Conservation (phyloP, 2,888 invertebrate species). For the Polymixis lichenea region DNA sequence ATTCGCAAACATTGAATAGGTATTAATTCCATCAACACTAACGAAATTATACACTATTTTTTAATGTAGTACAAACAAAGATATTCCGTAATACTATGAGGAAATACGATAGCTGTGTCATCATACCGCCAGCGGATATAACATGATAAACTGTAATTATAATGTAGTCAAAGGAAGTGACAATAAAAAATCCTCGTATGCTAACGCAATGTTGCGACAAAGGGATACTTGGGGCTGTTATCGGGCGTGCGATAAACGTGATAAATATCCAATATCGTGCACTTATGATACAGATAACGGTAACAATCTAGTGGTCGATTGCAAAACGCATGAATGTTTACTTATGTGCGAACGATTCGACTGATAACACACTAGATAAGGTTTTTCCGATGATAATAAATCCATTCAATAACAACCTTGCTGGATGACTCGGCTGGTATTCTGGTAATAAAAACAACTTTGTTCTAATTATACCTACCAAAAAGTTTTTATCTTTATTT, state of each 20-base stretch:
- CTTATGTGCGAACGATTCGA: conserved; percentile 64
- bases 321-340: conserved; percentile 68
- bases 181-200: conserved; percentile 48
- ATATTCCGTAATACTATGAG: conserved; percentile 39
- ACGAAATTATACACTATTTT: conserved; percentile 33
- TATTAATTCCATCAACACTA: conserved; percentile 1
- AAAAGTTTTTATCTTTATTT: conserved; percentile 23
- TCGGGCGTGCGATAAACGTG: conserved; percentile 61
- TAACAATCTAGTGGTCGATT: conserved; percentile 67
- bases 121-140: conserved; percentile 63
- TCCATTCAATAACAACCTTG: conserved; percentile 48
- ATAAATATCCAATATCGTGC: conserved; percentile 58
- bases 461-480: conserved; percentile 41
- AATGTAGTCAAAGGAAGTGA: conserved; percentile 60
- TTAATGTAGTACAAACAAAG: conserved; percentile 26
- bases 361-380: conserved; percentile 63
- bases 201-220: conserved; percentile 65
- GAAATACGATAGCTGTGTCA: conserved; percentile 59
- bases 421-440: conserved; percentile 29
- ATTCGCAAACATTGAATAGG: conserved; percentile 25
- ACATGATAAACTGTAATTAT: conserved; percentile 62
- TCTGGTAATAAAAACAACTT: conserved; percentile 26
- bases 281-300: conserved; percentile 66
- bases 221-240: conserved; percentile 55
- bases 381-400: conserved; percentile 59